A percentile compares a stretch with the other conserved stretches of the same genome.
Evolutionary conservation across 1,140 invertebrate genomes (phyloP).

Genomic region (Streblospio benedicti): DNA sequence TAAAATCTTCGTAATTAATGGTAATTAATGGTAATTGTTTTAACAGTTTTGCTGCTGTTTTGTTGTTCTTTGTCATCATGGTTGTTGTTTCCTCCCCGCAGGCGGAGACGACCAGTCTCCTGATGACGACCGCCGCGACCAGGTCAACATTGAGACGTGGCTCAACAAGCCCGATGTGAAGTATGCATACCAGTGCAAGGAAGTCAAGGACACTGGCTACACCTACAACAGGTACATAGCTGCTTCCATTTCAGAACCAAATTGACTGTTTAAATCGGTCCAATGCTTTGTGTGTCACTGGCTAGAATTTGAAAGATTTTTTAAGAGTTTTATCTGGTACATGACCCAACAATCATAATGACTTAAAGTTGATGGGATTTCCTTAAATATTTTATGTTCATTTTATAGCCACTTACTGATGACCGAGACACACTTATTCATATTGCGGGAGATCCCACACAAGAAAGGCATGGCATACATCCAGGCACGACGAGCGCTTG

Average conservation of each 20-base stretch:
- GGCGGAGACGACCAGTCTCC: too few species aligned
- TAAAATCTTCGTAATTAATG: too few species aligned
- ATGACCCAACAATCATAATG: too few species aligned
- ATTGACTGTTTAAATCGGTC: neutral
- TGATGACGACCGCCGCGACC: slow-evolving; percentile 57
- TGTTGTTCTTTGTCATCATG: slow-evolving; percentile 13
- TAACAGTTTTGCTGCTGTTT: neutral
- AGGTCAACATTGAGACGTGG: slow-evolving; percentile 63
- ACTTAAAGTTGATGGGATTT: too few species aligned
- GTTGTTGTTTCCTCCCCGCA: too few species aligned
- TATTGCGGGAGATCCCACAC: slow-evolving; percentile 70
- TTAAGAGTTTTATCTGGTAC: too few species aligned
- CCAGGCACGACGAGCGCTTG: slow-evolving; percentile 72
- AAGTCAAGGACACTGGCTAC: slow-evolving; percentile 77
- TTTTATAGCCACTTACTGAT: slow-evolving; percentile 68
- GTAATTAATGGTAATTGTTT: neutral
- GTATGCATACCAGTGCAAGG: slow-evolving; percentile 79
- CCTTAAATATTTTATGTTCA: too few species aligned
- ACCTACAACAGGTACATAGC: slow-evolving; percentile 63
- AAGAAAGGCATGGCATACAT: slow-evolving; percentile 70
- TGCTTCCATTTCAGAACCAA: slow-evolving; percentile 14
- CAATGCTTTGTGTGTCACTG: slow-evolving; percentile 17
- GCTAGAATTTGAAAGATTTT: neutral
- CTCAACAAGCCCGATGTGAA: slow-evolving; percentile 75
- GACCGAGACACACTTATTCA: slow-evolving; percentile 77